Percentiles rank a stretch among this genome's conserved stretches.
Conservation (phyloP, 1,140 invertebrate genomes). For the Dendrolimus kikuchii region DNA sequence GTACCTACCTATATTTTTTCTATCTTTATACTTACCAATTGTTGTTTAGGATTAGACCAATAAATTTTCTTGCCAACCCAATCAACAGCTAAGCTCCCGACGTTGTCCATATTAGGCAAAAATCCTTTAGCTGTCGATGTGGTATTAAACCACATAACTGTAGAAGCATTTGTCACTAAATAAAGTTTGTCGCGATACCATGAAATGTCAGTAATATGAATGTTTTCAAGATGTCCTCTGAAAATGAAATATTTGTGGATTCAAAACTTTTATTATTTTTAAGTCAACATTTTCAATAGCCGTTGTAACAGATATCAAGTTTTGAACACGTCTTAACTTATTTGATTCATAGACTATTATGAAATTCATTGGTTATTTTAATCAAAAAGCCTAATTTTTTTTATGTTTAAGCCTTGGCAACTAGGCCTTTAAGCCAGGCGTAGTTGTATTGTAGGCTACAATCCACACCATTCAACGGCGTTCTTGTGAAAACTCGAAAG, state of each 20-base stretch:
- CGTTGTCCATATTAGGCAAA: constrained; percentile 78
- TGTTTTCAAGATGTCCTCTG: constrained; percentile 66
- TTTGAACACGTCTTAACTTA: too few relatives aligned
- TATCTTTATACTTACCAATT: constrained; percentile 74
- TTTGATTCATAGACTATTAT: too few relatives aligned
- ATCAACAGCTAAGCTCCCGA: constrained; percentile 87
- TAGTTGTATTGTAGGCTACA: too few relatives aligned
- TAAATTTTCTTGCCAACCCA: constrained; percentile 92
- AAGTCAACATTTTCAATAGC: too few relatives aligned
- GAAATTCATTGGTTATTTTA: too few relatives aligned
- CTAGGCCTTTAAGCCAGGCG: too few relatives aligned
- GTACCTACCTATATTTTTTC: neutral
- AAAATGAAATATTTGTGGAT: constrained; percentile 36
- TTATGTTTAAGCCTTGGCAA: too few relatives aligned
- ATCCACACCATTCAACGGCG: too few relatives aligned
- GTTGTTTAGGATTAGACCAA: constrained; percentile 90
- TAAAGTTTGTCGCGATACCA: constrained; percentile 81
- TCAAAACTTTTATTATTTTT: too few relatives aligned
- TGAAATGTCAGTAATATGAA: constrained; percentile 77
- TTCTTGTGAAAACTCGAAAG: too few relatives aligned
- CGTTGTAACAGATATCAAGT: too few relatives aligned
- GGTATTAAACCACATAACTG: constrained; percentile 80
- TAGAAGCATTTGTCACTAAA: constrained; percentile 82
- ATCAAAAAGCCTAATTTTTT: too few relatives aligned
- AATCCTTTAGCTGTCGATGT: constrained; percentile 72